Evolutionary conservation across 2,797 vertebrate genomes (phyloP), one percentile per base, ranked within the genome.

Genomic region (Anguilla megastoma): DNA sequence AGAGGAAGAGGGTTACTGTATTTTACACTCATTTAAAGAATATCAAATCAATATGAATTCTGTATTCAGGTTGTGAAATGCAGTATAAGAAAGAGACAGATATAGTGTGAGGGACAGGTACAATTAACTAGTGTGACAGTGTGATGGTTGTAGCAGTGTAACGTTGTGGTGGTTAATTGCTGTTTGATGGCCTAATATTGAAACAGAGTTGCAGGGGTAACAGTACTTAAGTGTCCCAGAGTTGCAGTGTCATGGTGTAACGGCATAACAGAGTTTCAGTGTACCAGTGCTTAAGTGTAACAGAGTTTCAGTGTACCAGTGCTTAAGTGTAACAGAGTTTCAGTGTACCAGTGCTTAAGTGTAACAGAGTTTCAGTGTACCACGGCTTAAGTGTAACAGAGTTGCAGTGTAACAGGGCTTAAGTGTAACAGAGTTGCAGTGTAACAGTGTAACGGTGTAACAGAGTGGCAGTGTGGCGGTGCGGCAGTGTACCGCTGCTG

Each of bases 401-500:
- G 52, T 54, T 12, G 52, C 52, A 54, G 52, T 54, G 52, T 18
- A 8, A 52, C 1, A 12, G 50, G 2, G 36, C 33, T 36, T 36
- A 36, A 36, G 33, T 10, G 50, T 52, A 52, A 36, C 27, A 36
- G 69, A 74, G 69, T 33, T 27, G 30, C 69, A 14, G 93, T 91
- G 89, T 93, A 96, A 95, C 96, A 96, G 96, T 96, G 8, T 54
- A 54, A 54, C 52, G 12, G 52, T 14, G 52, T 54, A 54, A 54
- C 9, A 54, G 8, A 54, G 52, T 54, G 9, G 52, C 52, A 54
- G 52, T 54, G 52, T 18, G 4, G 14, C 21, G 14, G 21, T 3
- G 58, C 4, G 3, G 18, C 58, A 60, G 58, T 96, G 96, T 89
- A 7, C 86, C 76, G 92, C 95, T 96, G 96, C 94, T 95, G 93